phyloP scores from a whole-genome alignment of 2,113 vertebrate species.

The Pseudonaja textilis region DNA sequence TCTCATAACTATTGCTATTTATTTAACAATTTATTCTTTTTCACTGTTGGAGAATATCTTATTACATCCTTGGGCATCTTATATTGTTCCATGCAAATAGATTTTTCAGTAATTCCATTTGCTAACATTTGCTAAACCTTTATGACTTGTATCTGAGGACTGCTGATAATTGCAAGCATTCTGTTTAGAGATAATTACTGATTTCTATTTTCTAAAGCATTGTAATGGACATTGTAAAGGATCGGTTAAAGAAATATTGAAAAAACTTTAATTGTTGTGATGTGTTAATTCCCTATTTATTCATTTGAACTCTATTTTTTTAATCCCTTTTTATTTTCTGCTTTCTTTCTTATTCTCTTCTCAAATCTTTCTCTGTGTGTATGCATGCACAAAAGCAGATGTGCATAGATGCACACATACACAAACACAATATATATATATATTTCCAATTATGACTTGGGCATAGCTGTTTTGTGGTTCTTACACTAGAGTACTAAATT shows the following conservation, averaged over 20 bases:
- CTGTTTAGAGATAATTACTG: not conserved
- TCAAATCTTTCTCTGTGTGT: not conserved
- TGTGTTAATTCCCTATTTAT: not conserved
- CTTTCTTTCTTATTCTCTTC: not conserved
- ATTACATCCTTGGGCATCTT: not conserved
- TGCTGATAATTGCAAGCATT: not conserved
- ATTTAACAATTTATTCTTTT: not conserved
- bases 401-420: not conserved
- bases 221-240: not conserved
- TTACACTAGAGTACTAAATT: not conserved
- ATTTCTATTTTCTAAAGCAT: not conserved
- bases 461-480: not conserved
- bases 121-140: not conserved
- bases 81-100: not conserved
- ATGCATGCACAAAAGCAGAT: not conserved
- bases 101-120: not conserved
- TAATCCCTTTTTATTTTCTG: not conserved
- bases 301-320: not conserved
- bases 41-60: not conserved
- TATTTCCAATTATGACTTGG: not conserved
- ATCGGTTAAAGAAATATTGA: not conserved
- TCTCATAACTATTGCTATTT: not conserved
- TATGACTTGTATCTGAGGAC: not conserved
- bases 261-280: not conserved
- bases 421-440: not conserved